Percentiles rank a stretch among this genome's conserved stretches.
Conservation (phyloP, 1,140 invertebrate species). For the Drosophila ironensis region DNA sequence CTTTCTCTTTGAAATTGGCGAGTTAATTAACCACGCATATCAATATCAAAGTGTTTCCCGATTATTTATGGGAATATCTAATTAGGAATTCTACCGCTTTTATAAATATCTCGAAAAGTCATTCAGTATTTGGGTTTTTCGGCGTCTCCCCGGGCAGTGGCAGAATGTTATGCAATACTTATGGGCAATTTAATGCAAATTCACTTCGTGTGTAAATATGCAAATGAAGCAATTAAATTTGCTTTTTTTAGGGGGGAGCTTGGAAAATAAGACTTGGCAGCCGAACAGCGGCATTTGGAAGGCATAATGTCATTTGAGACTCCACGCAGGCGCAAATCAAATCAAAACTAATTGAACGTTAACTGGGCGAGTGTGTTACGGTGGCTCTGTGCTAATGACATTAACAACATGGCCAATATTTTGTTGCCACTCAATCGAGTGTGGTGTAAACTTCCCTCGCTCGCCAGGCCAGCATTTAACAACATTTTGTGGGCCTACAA, state of each 20-base stretch:
- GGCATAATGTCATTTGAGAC: slow-evolving; percentile 30
- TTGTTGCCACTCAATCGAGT: slow-evolving; percentile 43
- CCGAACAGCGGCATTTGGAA: slow-evolving; percentile 10
- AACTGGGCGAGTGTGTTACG: slow-evolving; percentile 1
- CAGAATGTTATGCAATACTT: slow-evolving; percentile 47
- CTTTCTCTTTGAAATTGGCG: neutral
- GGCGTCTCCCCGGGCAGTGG: neutral
- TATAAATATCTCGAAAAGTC: slow-evolving; percentile 26
- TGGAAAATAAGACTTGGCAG: slow-evolving; percentile 31
- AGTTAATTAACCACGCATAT: slow-evolving; percentile 27
- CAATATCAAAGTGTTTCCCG: slow-evolving; percentile 30
- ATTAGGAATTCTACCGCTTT: slow-evolving; percentile 32
- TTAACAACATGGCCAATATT: slow-evolving; percentile 36
- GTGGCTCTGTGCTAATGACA: slow-evolving; percentile 32
- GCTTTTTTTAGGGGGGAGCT: neutral
- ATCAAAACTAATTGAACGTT: slow-evolving; percentile 34
- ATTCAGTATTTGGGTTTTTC: slow-evolving; percentile 14
- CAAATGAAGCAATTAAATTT: slow-evolving; percentile 44
- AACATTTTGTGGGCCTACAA: slow-evolving; percentile 20
- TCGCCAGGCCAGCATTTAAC: slow-evolving; percentile 11
- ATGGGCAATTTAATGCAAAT: slow-evolving; percentile 38
- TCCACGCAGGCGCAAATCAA: slow-evolving; percentile 41
- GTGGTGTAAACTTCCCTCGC: slow-evolving; percentile 29
- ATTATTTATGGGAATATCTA: slow-evolving; percentile 34
- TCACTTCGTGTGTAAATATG: slow-evolving; percentile 48